These are phyloP conservation scores for Proteles cristata DNA, from an alignment of 2,113 vertebrate genomes.

Conservation along the genomic window DNA sequence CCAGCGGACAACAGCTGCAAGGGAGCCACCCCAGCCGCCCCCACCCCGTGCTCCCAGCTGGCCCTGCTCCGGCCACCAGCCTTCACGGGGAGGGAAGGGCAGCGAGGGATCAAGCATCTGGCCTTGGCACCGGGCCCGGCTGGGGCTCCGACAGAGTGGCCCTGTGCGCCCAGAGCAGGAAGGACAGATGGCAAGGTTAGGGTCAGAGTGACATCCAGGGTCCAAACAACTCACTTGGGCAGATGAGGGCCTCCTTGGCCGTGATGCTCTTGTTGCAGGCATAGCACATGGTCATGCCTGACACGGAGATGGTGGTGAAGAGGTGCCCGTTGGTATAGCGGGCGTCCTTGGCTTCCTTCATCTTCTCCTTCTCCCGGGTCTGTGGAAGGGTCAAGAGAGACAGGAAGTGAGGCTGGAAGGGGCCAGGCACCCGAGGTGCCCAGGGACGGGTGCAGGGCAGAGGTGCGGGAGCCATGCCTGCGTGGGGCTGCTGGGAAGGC, in stretches of 20 bases:
- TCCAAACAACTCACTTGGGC: constrained; percentile 90
- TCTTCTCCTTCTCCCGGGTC: constrained; percentile 95
- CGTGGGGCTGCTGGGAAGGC: not conserved
- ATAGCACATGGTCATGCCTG: constrained; percentile 95
- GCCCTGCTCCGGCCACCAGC: not conserved
- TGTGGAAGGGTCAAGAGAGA: constrained; percentile 68
- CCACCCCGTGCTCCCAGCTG: not conserved
- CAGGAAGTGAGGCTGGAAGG: constrained; percentile 6
- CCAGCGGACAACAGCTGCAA: constrained; percentile 72
- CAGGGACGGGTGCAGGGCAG: not conserved
- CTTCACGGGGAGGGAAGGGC: not conserved
- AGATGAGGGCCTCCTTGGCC: constrained; percentile 95
- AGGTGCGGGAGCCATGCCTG: not conserved
- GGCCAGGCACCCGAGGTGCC: not conserved
- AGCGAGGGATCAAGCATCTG: not conserved
- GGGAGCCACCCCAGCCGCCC: not conserved
- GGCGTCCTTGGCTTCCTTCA: constrained; percentile 92
- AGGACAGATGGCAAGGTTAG: not conserved
- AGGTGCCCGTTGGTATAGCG: constrained; percentile 94
- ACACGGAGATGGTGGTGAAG: constrained; percentile 95
- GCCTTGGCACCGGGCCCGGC: not conserved
- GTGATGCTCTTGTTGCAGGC: constrained; percentile 98
- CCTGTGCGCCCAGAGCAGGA: not conserved
- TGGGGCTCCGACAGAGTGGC: not conserved
- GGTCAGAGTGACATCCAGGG: not conserved